Evolutionary conservation across 2,113 vertebrate genomes (phyloP), one percentile per base, ranked within the genome.

Genomic region (Zosterops pallidus): DNA sequence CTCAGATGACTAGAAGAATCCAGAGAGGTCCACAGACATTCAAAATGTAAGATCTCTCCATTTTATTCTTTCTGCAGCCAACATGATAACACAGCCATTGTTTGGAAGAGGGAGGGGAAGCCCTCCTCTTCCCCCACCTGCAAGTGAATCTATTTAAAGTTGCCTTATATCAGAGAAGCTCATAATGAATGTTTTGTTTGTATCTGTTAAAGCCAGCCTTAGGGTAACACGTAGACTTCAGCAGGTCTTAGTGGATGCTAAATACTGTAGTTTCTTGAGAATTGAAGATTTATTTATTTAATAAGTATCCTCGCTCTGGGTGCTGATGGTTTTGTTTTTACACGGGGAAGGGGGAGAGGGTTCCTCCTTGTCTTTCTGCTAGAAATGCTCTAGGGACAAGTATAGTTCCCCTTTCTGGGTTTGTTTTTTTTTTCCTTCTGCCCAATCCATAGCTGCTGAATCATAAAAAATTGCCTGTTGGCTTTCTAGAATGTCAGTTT

Each of bases 101-200:
- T 96, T 97, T 96, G 95, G 89, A 67, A 92, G 82, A 53, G 41
- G 55, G 70, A 56, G 56, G 56, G 55, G 63, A 62, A 26, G 83
- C 56, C 79, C 44, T 93, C 93, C 96, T 95, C 82, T 91, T 93
- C 62, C 49, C 86, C 62, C 59, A 74, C 91, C 92, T 37, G 8
- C 91, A 97, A 96, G 96, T 96, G 94, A 92, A 96, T 95, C 93
- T 97, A 95, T 97, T 96, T 98, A 94, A 97, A 98, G 97, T 98
- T 98, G 98, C 98, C 98, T 98, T 98, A 98, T 96, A 92, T 97
- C 96, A 96, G 95, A 94, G 83, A 97, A 95, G 86, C 69, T 97
- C 91, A 83, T 97, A 94, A 95, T 97, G 98, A 98, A 98, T 97
- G 97, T 98, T 98, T 96, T 94, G 94, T 97, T 97, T 93, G 82